Evolutionary conservation across 1,140 invertebrate genomes (phyloP).

Genomic region (Heliconius hewitsoni): DNA sequence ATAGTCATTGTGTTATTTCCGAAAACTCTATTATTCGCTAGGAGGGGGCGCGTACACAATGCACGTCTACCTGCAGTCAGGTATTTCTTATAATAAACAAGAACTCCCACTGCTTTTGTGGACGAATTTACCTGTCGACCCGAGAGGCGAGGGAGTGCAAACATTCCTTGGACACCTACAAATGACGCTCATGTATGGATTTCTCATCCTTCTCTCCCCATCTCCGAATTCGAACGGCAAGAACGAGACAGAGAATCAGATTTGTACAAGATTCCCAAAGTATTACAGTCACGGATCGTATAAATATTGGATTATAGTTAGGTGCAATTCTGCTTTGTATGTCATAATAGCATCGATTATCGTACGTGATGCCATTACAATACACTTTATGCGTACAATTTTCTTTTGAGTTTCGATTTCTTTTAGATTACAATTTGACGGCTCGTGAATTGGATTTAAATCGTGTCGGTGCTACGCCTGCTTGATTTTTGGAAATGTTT

Average conservation of each 20-base stretch:
- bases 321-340: conserved; percentile 77
- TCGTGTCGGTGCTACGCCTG: conserved; percentile 63
- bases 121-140: conserved; percentile 73
- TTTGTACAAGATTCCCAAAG: conserved; percentile 51
- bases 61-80: conserved; percentile 67
- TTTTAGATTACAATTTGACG: conserved; percentile 69
- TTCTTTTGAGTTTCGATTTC: conserved; percentile 66
- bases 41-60: conserved; percentile 67
- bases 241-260: conserved; percentile 49
- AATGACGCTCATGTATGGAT: conserved; percentile 45
- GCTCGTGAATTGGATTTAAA: conserved; percentile 62
- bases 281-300: conserved; percentile 65
- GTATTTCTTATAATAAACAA: conserved; percentile 75
- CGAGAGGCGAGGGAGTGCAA: conserved; percentile 67
- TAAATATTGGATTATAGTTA: conserved; percentile 81
- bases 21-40: conserved; percentile 76
- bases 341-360: conserved; percentile 80
- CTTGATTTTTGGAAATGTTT: conserved; percentile 63
- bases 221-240: conserved; percentile 12
- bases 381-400: conserved; percentile 59
- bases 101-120: conserved; percentile 73
- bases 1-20: conserved; percentile 77
- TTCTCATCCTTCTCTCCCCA: conserved; percentile 36
- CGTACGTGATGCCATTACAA: conserved; percentile 80
- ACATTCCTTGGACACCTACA: conserved; percentile 63